Percentiles rank a stretch among this genome's conserved stretches.
These are phyloP conservation scores for Athrips mouffetella DNA, from an alignment of 2,888 invertebrate genomes.

Conservation along the genomic window DNA sequence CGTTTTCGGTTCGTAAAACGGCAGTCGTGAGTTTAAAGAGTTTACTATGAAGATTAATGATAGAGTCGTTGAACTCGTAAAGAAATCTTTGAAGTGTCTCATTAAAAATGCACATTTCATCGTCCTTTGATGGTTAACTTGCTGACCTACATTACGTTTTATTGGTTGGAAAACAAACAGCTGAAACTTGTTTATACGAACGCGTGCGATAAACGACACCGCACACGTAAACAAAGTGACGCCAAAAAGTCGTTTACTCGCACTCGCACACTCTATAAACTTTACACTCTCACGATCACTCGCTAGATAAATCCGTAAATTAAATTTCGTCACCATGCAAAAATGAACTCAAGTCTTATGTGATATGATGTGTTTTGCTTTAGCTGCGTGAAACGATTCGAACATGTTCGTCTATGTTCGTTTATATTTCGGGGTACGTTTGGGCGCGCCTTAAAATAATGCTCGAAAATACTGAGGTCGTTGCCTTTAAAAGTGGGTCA, in stretches of 20 bases:
- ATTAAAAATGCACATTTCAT: slow-evolving; percentile 10
- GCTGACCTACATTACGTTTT: background rate
- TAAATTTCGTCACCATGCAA: slow-evolving; percentile 50
- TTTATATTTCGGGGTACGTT: slow-evolving; percentile 20
- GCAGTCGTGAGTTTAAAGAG: background rate
- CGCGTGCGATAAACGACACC: background rate
- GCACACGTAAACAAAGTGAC: slow-evolving; percentile 25
- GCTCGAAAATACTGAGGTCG: slow-evolving; percentile 50
- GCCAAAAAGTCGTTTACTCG: slow-evolving; percentile 59
- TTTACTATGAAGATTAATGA: background rate
- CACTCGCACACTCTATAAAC: slow-evolving; percentile 63
- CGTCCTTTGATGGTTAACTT: background rate
- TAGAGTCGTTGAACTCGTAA: slow-evolving; percentile 2
- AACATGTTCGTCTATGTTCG: slow-evolving; percentile 1
- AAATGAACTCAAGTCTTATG: slow-evolving; percentile 38
- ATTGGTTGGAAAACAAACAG: slow-evolving; percentile 16
- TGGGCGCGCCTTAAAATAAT: slow-evolving; percentile 66
- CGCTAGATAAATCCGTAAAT: slow-evolving; percentile 74
- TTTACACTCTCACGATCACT: slow-evolving; percentile 72
- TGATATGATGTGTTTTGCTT: slow-evolving; percentile 27
- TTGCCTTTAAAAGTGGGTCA: slow-evolving; percentile 63
- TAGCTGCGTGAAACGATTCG: slow-evolving; percentile 27
- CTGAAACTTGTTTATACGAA: slow-evolving; percentile 11
- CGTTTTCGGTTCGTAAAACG: background rate
- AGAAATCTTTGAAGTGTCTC: background rate